Evolutionary conservation across 2,797 vertebrate genomes (phyloP).

Genomic region (Pangasius mekongensis): DNA sequence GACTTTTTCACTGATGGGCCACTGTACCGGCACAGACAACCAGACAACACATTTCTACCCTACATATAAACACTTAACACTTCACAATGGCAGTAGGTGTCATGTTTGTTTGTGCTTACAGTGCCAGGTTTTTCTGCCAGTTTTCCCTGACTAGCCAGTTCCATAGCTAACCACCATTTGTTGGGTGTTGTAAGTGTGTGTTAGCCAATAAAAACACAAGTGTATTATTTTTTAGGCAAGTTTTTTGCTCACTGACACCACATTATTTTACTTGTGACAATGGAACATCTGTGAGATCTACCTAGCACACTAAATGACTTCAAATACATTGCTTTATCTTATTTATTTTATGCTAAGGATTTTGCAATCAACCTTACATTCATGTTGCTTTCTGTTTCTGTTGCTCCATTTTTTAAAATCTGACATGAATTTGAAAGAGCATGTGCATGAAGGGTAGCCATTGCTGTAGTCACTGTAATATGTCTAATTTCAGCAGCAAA

Average conservation of each 20-base stretch:
- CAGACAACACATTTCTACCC: neutral
- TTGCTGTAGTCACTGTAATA: constrained; percentile 27
- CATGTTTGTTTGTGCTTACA: neutral
- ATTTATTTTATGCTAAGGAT: neutral
- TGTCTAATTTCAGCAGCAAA: constrained; percentile 45
- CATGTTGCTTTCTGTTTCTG: neutral
- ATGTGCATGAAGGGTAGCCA: neutral
- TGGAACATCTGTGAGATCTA: neutral
- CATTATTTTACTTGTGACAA: neutral
- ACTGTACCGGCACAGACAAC: neutral
- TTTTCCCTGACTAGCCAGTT: neutral
- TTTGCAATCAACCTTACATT: neutral
- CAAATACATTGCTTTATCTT: neutral
- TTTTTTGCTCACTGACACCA: neutral
- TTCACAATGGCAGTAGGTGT: neutral
- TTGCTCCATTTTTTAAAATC: neutral
- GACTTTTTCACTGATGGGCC: neutral
- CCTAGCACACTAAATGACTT: neutral
- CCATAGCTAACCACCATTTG: neutral
- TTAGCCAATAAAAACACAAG: neutral
- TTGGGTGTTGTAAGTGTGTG: neutral
- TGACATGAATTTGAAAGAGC: neutral
- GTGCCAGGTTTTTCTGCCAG: neutral
- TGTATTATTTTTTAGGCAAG: neutral
- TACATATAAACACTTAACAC: constrained; percentile 6